A percentile compares a stretch with the other conserved stretches of the same genome.
phyloP scores from a whole-genome alignment of 2,113 vertebrate genomes.

The Alethe diademata region DNA sequence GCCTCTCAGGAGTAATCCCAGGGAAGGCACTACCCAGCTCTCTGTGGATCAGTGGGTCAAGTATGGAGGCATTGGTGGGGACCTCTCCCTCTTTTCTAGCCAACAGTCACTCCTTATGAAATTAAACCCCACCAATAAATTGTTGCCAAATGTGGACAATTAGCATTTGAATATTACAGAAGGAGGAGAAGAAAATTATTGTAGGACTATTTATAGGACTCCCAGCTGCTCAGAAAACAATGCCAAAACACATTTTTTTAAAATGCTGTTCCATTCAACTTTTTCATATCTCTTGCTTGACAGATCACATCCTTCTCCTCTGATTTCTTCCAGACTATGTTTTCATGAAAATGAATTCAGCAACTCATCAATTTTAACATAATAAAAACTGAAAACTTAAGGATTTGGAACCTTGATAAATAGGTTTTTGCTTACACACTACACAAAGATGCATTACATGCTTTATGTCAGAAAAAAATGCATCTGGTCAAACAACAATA shows the following conservation, averaged over 20 bases:
- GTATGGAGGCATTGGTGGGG: neutral
- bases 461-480: neutral
- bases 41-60: fast-evolving
- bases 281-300: neutral
- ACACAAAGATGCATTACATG: neutral
- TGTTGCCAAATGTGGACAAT: neutral
- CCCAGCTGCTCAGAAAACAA: neutral
- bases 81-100: neutral
- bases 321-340: neutral
- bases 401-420: neutral
- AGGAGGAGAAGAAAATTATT: neutral
- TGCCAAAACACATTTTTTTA: neutral
- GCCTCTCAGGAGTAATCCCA: neutral
- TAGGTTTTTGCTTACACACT: neutral
- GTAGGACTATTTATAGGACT: neutral
- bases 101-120: neutral
- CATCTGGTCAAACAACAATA: neutral
- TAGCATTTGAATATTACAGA: neutral
- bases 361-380: neutral
- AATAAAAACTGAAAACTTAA: neutral
- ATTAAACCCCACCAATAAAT: neutral
- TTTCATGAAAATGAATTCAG: neutral
- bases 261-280: neutral
- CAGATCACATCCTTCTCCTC: neutral
- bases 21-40: neutral